phyloP scores from a whole-genome alignment of 2,797 vertebrate species.

The Takifugu ocellatus region DNA sequence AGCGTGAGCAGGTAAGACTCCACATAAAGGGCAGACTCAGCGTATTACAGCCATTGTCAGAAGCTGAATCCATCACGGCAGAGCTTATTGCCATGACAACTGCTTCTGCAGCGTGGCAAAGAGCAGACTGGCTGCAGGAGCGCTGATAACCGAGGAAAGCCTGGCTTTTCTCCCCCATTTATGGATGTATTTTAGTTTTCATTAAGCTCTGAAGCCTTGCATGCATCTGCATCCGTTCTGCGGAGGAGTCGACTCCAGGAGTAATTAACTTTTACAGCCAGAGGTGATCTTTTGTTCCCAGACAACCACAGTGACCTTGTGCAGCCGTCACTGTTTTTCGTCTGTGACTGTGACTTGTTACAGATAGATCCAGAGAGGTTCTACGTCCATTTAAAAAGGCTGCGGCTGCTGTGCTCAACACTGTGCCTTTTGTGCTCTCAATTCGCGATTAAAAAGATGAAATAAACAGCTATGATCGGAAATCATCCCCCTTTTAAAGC shows the following conservation, averaged over 20 bases:
- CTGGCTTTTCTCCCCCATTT: slow-evolving; percentile 43
- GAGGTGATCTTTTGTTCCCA: slow-evolving; percentile 47
- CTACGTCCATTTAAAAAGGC: slow-evolving; percentile 8
- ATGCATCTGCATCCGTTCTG: slow-evolving; percentile 15
- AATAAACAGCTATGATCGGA: slow-evolving; percentile 7
- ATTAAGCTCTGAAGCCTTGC: slow-evolving; percentile 30
- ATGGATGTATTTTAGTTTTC: slow-evolving; percentile 27
- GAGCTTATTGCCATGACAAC: slow-evolving; percentile 77
- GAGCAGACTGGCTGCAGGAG: slow-evolving; percentile 54
- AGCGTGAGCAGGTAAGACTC: slow-evolving; percentile 48
- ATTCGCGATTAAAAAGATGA: slow-evolving; percentile 5
- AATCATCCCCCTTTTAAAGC: slow-evolving; percentile 57
- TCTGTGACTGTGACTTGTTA: background rate
- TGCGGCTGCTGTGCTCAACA: background rate
- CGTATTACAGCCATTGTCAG: slow-evolving; percentile 69
- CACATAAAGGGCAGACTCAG: slow-evolving; percentile 68
- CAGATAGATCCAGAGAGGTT: background rate
- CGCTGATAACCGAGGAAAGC: slow-evolving; percentile 46
- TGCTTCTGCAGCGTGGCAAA: slow-evolving; percentile 62
- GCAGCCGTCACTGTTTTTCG: slow-evolving; percentile 6
- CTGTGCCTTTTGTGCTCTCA: slow-evolving; percentile 8
- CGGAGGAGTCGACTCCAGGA: slow-evolving; percentile 13
- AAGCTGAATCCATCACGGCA: slow-evolving; percentile 61
- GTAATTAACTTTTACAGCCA: slow-evolving; percentile 25
- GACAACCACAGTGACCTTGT: slow-evolving; percentile 45